Percentiles rank a stretch among this genome's conserved stretches.
Evolutionary conservation across 2,797 vertebrate genomes (phyloP).

Genomic region (Phrynocephalus forsythii): DNA sequence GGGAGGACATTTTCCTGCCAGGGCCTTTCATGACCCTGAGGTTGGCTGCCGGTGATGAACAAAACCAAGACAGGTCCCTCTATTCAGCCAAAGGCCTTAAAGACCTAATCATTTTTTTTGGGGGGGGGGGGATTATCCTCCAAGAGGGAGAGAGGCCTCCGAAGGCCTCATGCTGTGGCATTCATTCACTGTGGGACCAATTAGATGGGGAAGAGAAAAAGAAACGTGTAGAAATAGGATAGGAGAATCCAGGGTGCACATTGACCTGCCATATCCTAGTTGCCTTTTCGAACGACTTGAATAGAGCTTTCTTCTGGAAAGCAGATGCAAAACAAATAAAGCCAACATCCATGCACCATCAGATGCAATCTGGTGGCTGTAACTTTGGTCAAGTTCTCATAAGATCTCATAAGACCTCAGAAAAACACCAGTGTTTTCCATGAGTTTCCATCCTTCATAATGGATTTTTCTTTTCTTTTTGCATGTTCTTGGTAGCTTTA

Average conservation of each 20-base stretch:
- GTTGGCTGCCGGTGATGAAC: slow-evolving; percentile 51
- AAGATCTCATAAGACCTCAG: no score
- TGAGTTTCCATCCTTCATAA: no score
- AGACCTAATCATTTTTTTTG: slow-evolving; percentile 36
- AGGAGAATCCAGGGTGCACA: slow-evolving; percentile 35
- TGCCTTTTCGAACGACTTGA: background rate
- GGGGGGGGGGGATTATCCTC: slow-evolving; percentile 34
- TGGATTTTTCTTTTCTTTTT: no score
- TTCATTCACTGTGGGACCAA: slow-evolving; percentile 63
- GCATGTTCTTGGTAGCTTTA: no score
- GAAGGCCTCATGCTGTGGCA: slow-evolving; percentile 52
- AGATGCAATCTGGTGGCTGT: background rate
- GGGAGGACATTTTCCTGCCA: slow-evolving; percentile 34
- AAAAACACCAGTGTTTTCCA: no score
- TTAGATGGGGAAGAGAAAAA: slow-evolving; percentile 53
- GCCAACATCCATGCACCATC: background rate
- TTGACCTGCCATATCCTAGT: slow-evolving; percentile 31
- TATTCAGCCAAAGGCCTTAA: slow-evolving; percentile 61
- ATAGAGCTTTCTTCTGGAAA: background rate
- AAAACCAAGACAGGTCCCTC: slow-evolving; percentile 55
- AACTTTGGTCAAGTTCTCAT: background rate
- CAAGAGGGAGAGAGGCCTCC: slow-evolving; percentile 41
- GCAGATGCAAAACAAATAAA: slow-evolving; percentile 22
- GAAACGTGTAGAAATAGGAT: slow-evolving; percentile 44
- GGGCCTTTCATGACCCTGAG: slow-evolving; percentile 44